Percentiles rank a stretch among this genome's conserved stretches.
phyloP scores from a whole-genome alignment of 2,888 invertebrate species.

The Orthonychiurus folsomi region DNA sequence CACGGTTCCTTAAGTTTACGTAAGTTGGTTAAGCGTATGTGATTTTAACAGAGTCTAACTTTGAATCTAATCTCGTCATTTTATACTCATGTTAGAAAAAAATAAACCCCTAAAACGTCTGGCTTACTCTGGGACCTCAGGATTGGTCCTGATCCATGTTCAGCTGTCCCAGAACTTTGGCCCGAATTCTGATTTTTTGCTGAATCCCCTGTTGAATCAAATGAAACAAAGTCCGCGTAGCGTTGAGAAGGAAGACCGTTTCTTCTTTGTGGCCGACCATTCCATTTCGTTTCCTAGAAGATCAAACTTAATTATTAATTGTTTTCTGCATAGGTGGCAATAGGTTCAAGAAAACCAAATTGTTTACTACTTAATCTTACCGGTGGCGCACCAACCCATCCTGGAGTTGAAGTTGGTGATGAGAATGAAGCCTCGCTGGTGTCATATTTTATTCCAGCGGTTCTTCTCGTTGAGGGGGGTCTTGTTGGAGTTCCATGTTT shows the following conservation, averaged over 20 bases:
- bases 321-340: too few relatives aligned
- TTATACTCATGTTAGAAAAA: too few relatives aligned
- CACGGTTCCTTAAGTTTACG: too few relatives aligned
- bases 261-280: slow-evolving; percentile 29
- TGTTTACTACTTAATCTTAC: too few relatives aligned
- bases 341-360: too few relatives aligned
- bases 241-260: slow-evolving; percentile 35
- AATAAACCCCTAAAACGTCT: too few relatives aligned
- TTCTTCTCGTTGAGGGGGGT: slow-evolving; percentile 94
- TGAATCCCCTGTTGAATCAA: slow-evolving; percentile 22
- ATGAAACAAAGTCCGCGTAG: slow-evolving; percentile 38
- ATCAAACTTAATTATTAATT: slow-evolving; percentile 2
- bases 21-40: too few relatives aligned
- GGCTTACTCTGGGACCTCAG: slow-evolving; percentile 40
- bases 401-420: not conserved
- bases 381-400: not conserved
- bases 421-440: not conserved
- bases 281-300: slow-evolving; percentile 38
- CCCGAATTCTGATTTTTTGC: slow-evolving; percentile 18
- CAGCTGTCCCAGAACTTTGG: slow-evolving; percentile 38
- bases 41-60: too few relatives aligned
- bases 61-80: too few relatives aligned
- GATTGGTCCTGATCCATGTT: slow-evolving; percentile 39
- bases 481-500: slow-evolving; percentile 99
- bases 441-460: slow-evolving; percentile 45